A percentile compares a stretch with the other conserved stretches of the same genome.
Conservation (phyloP, 2,888 invertebrate genomes). For the Stenoptilia bipunctidactyla region DNA sequence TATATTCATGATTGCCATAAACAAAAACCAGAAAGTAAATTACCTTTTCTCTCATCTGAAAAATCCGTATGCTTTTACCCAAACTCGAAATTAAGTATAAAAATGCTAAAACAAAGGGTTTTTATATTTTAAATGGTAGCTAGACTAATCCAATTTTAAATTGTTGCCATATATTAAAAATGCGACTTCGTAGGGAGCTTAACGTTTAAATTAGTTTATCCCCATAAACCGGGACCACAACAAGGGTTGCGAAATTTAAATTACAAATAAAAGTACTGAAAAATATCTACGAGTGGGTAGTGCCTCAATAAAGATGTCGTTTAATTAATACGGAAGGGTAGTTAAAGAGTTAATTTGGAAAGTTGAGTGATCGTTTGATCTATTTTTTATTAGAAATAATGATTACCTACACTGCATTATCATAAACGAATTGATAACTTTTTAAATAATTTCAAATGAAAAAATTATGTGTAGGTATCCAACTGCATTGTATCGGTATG, state of each 20-base stretch:
- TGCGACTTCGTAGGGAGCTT: constrained; percentile 60
- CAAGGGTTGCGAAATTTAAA: constrained; percentile 71
- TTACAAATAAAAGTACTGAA: constrained; percentile 72
- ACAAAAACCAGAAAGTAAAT: constrained; percentile 11
- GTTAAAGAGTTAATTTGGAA: constrained; percentile 57
- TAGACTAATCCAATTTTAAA: constrained; percentile 55
- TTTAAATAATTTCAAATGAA: too few species aligned
- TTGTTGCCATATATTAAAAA: constrained; percentile 57
- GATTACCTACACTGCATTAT: too few species aligned
- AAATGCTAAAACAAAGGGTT: constrained; percentile 17
- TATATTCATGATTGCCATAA: not conserved
- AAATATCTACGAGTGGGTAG: constrained; percentile 67
- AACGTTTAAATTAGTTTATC: constrained; percentile 70
- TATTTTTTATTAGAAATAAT: too few species aligned
- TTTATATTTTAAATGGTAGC: constrained; percentile 24
- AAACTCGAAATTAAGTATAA: constrained; percentile 8
- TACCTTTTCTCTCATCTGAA: not conserved
- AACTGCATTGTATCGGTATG: too few species aligned
- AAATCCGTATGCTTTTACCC: not conserved
- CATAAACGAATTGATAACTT: too few species aligned
- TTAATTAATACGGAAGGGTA: constrained; percentile 67
- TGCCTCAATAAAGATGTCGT: constrained; percentile 65
- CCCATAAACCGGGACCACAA: constrained; percentile 56
- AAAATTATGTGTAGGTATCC: too few species aligned
- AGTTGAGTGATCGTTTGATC: constrained; percentile 1